Base-by-base conservation (phyloP, 1,140 invertebrate genomes). In the Apis florea region DNA sequence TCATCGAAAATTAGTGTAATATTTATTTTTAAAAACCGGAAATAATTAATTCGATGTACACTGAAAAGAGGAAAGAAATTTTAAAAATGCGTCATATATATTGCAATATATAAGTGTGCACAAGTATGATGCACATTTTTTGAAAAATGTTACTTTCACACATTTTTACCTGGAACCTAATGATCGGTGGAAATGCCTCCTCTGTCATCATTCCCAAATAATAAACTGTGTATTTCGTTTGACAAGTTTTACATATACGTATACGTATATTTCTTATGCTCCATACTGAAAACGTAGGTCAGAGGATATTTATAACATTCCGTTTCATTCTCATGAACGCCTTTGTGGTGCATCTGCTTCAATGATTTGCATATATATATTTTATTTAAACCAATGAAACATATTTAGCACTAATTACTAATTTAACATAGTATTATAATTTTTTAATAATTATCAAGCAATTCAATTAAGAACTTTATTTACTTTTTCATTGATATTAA, bases 151-250 rank as follows among this genome's bases (percentile, higher is more conserved):
- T 69, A 63, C 73, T 70, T 19, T 21, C 63, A 83, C 67, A 64
- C 75, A 58, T 80, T 78, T 83, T 90, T 93, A 93, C 92, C 92
- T 93, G 85, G 47, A 93, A 88, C 74, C 79, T 91, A 81, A 92
- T 89, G 74, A 93, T 92, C 74, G 92, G 90, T 59, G 91, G 90
- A 73, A 89, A 90, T 47, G 85, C 83, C 68, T 78, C 80, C 31
- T 92, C 89, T 75, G 87, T 88, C 86, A 88, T 90, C 92, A 93
- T 93, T 89, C 79, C 88, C 89, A 82, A 89, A 89, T 87, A 89
- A 88, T 80, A 90, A 86, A 90, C 79, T 88, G 87, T 82, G 86
- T 89, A 91, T 85, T 87, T 87, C 83, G 80, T 89, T 89, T 89
- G 89, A 91, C 89, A 87, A 86, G 86, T 77, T 88, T 85, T 87